A percentile compares a stretch with the other conserved stretches of the same genome.
Conservation (phyloP, 2,888 invertebrate species). For the Morpho helenor region DNA sequence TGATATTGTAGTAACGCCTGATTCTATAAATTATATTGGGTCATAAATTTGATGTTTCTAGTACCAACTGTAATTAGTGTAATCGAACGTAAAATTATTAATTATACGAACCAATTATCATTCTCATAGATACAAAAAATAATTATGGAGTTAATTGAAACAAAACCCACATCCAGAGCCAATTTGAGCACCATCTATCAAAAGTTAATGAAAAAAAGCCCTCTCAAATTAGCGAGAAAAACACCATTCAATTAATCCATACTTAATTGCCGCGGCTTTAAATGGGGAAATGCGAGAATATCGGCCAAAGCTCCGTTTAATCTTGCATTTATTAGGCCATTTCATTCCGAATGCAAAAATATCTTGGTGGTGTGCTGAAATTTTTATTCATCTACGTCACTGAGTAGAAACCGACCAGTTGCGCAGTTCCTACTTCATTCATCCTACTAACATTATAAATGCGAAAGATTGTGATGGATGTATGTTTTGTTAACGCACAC, state of each 20-base stretch:
- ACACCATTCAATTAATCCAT: constrained; percentile 20
- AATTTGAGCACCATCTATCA: background rate
- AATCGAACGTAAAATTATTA: too few relatives aligned
- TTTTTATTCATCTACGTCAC: background rate
- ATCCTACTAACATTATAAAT: too few relatives aligned
- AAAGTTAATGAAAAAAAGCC: constrained; percentile 2
- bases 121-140: too few relatives aligned
- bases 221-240: constrained; percentile 10
- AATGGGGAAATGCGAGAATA: constrained; percentile 17
- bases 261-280: constrained; percentile 20
- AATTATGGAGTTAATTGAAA: too few relatives aligned
- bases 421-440: background rate
- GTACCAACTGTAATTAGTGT: too few relatives aligned
- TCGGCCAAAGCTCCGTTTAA: constrained; percentile 14
- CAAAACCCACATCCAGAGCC: too few relatives aligned
- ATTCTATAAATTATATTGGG: too few relatives aligned
- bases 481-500: too few relatives aligned
- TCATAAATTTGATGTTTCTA: too few relatives aligned
- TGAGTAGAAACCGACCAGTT: background rate
- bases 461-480: too few relatives aligned
- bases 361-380: background rate
- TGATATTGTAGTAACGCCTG: too few relatives aligned
- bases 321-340: constrained; percentile 22
- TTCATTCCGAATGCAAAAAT: constrained; percentile 19
- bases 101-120: too few relatives aligned